These are phyloP conservation scores for Prenolepis imparis DNA, from an alignment of 2,888 invertebrate genomes.

Conservation along the genomic window DNA sequence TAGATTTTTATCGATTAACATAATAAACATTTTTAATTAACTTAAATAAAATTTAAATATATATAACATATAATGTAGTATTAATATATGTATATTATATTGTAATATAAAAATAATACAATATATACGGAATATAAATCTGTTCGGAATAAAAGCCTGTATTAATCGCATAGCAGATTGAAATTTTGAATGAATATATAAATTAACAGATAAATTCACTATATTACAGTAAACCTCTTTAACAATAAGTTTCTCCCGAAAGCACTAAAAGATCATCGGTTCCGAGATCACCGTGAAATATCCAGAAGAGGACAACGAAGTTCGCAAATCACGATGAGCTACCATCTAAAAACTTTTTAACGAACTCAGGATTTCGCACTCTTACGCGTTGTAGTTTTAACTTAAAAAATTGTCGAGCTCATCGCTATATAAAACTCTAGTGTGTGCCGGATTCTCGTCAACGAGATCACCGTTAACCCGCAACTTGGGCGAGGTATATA, in stretches of 20 bases:
- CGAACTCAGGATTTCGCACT: slow-evolving; percentile 14
- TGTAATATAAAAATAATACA: too few species aligned
- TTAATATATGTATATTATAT: too few species aligned
- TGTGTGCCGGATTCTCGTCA: slow-evolving; percentile 60
- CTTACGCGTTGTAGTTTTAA: slow-evolving; percentile 41
- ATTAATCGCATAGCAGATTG: too few species aligned
- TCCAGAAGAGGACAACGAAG: neutral
- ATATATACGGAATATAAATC: too few species aligned
- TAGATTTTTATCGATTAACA: too few species aligned
- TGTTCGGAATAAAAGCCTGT: too few species aligned
- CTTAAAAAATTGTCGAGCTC: slow-evolving; percentile 40
- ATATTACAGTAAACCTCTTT: too few species aligned
- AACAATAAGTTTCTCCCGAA: neutral
- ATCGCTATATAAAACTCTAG: slow-evolving; percentile 15
- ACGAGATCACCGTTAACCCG: slow-evolving; percentile 69
- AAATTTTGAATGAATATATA: too few species aligned
- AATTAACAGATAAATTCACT: too few species aligned
- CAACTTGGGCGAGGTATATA: slow-evolving; percentile 52
- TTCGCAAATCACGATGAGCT: slow-evolving; percentile 6
- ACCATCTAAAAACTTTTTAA: slow-evolving; percentile 27
- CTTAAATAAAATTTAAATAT: too few species aligned
- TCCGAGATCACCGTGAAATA: neutral
- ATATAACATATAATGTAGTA: too few species aligned
- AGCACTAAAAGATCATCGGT: neutral
- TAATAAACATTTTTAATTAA: too few species aligned